These are phyloP conservation scores for Marasmarcha lunaedactyla DNA, from an alignment of 2,888 invertebrate genomes.

Conservation along the genomic window DNA sequence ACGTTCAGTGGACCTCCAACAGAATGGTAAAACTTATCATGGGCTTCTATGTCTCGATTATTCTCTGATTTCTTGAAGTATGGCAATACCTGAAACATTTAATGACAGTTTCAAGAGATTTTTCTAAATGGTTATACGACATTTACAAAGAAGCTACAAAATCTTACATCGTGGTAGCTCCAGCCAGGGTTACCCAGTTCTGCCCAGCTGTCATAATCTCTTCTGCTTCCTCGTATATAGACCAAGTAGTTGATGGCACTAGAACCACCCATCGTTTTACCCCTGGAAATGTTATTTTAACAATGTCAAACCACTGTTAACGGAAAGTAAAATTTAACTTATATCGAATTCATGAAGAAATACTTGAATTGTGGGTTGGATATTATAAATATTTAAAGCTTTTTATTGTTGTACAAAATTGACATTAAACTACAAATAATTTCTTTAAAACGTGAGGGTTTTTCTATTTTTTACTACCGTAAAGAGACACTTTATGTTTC, in stretches of 20 bases:
- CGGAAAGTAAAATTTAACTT: neutral
- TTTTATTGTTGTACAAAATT: too few species aligned
- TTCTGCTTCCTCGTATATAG: constrained; percentile 70
- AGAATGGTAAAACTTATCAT: constrained; percentile 69
- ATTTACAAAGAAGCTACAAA: too few species aligned
- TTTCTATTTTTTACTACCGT: too few species aligned
- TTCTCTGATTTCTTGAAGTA: constrained; percentile 79
- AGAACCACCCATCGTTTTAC: constrained; percentile 76
- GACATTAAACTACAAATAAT: too few species aligned
- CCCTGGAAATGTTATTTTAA: constrained; percentile 39
- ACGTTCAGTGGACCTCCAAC: constrained; percentile 74
- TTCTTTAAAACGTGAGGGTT: too few species aligned
- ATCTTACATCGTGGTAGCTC: constrained; percentile 71
- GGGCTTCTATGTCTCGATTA: constrained; percentile 66
- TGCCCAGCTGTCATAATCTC: constrained; percentile 76
- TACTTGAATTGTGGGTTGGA: too few species aligned
- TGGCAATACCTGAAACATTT: constrained; percentile 69
- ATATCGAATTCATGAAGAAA: neutral
- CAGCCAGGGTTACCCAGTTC: constrained; percentile 73
- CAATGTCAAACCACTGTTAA: neutral
- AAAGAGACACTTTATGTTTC: too few species aligned
- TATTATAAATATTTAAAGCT: too few species aligned
- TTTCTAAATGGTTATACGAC: too few species aligned
- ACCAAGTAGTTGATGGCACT: constrained; percentile 77
- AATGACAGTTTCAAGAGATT: constrained; percentile 1